phyloP scores from a whole-genome alignment of 2,113 vertebrate species.

The Pelusios castaneus region DNA sequence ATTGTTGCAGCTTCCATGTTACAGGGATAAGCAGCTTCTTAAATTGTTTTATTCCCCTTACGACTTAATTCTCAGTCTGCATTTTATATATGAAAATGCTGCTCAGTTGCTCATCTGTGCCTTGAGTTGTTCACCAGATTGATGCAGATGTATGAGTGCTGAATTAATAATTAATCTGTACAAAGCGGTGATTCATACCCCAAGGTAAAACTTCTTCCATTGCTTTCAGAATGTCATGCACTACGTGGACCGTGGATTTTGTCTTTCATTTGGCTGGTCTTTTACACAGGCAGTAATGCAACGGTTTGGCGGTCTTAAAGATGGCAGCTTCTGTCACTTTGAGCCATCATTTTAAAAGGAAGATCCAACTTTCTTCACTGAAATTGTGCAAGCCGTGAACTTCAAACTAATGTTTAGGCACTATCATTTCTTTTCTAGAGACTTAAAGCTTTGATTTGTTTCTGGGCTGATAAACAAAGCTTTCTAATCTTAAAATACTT shows the following conservation, averaged over 20 bases:
- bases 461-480: not conserved
- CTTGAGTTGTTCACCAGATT: not conserved
- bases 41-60: not conserved
- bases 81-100: not conserved
- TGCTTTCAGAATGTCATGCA: not conserved
- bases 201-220: not conserved
- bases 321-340: not conserved
- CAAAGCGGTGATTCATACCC: not conserved
- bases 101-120: not conserved
- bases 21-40: not conserved
- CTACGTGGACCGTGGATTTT: not conserved
- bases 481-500: not conserved
- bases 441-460: not conserved
- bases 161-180: not conserved
- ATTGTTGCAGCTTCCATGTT: not conserved
- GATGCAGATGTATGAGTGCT: not conserved
- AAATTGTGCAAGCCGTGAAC: not conserved
- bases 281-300: not conserved
- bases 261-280: not conserved
- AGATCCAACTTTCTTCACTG: not conserved
- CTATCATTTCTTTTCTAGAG: not conserved
- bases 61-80: not conserved
- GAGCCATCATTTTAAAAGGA: not conserved
- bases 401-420: not conserved
- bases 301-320: not conserved